phyloP scores from a whole-genome alignment of 2,797 vertebrate species.

The Leptatherina wallacei region DNA sequence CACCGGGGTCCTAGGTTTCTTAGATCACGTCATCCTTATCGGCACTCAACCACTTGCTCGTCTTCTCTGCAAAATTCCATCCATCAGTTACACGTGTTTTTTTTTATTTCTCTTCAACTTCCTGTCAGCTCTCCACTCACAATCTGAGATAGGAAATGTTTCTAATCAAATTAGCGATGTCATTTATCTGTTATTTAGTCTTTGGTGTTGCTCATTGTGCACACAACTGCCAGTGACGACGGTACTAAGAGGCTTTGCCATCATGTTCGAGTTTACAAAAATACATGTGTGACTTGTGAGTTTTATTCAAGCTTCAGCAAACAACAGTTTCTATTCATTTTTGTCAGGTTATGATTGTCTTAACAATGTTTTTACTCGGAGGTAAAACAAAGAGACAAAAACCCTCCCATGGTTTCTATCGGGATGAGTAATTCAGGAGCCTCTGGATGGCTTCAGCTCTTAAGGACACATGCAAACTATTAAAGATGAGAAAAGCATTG shows the following conservation, averaged over 20 bases:
- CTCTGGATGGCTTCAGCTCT: slow-evolving; percentile 13
- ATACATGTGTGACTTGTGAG: slow-evolving; percentile 14
- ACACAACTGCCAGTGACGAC: slow-evolving; percentile 25
- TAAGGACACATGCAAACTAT: neutral
- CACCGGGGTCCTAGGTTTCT: slow-evolving; percentile 18
- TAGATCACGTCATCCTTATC: slow-evolving; percentile 23
- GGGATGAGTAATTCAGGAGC: neutral
- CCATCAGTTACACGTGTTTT: slow-evolving; percentile 41
- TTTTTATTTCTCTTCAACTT: neutral
- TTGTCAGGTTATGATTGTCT: slow-evolving; percentile 10
- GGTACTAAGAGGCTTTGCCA: slow-evolving; percentile 40
- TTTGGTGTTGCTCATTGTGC: slow-evolving; percentile 20
- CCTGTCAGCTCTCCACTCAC: slow-evolving; percentile 5
- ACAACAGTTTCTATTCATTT: slow-evolving; percentile 21
- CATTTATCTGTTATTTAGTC: slow-evolving; percentile 1
- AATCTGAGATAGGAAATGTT: slow-evolving; percentile 6
- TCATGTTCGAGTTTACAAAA: slow-evolving; percentile 58
- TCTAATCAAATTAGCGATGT: neutral
- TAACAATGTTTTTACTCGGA: slow-evolving; percentile 17
- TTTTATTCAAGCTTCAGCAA: slow-evolving; percentile 13
- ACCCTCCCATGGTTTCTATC: slow-evolving; percentile 19
- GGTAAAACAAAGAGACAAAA: neutral
- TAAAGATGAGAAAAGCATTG: neutral
- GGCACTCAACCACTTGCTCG: slow-evolving; percentile 6
- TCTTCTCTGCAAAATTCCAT: slow-evolving; percentile 53